Evolutionary conservation across 2,888 invertebrate species (phyloP).

Genomic region (Unio pictorum): DNA sequence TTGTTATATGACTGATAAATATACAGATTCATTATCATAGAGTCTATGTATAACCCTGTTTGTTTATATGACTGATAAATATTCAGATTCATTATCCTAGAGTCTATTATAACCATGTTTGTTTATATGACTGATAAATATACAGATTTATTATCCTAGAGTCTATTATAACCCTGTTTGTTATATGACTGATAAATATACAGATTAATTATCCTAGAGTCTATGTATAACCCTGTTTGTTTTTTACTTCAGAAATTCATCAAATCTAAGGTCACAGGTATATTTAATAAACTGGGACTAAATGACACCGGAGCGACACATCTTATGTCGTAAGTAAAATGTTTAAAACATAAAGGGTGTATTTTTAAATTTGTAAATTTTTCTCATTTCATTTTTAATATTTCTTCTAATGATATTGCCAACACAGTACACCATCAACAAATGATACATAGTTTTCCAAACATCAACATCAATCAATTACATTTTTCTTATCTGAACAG

Average conservation of each 20-base stretch:
- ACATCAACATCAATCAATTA: too few relatives aligned
- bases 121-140: neutral
- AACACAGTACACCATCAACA: neutral
- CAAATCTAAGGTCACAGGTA: constrained; percentile 23
- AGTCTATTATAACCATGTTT: neutral
- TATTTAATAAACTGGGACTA: constrained; percentile 34
- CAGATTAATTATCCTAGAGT: neutral
- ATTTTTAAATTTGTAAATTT: too few relatives aligned
- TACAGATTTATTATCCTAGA: neutral
- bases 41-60: neutral
- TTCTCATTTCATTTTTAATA: too few relatives aligned
- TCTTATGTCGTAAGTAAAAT: constrained; percentile 42
- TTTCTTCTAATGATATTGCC: neutral
- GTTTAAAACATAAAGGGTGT: too few relatives aligned
- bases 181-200: neutral
- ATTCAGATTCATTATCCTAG: neutral
- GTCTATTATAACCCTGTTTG: too few relatives aligned
- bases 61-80: constrained; percentile 1
- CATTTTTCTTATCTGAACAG: too few relatives aligned
- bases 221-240: neutral
- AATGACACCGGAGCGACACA: constrained; percentile 40
- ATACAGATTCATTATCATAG: neutral
- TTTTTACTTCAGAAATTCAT: constrained; percentile 39
- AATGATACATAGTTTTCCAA: too few relatives aligned
- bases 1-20: constrained; percentile 1